Conservation (phyloP, 1,140 invertebrate species). For the Ylistrum balloti region DNA sequence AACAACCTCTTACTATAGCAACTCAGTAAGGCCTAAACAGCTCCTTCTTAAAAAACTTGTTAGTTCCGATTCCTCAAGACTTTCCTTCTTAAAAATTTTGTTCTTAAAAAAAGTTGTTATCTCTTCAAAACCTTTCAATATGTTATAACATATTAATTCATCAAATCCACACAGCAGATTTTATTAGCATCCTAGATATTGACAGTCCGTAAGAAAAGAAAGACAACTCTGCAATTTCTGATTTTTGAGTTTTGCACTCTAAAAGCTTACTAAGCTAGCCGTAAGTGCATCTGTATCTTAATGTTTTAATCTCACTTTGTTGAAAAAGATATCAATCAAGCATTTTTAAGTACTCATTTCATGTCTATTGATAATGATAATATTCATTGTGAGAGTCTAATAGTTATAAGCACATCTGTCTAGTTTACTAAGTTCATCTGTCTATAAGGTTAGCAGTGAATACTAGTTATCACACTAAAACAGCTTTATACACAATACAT, state of each 20-base stretch:
- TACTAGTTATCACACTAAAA: constrained; percentile 3
- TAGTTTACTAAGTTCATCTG: not conserved
- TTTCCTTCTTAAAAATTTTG: no score
- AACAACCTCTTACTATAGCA: no score
- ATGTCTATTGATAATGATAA: not conserved
- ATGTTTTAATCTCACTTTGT: not conserved
- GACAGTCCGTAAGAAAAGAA: no score
- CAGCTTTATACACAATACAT: constrained; percentile 27
- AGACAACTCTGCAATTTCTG: not conserved
- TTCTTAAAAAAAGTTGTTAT: no score
- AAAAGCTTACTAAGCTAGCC: not conserved
- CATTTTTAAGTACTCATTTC: not conserved
- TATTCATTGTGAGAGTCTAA: not conserved
- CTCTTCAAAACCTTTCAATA: no score
- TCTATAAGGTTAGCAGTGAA: constrained; percentile 20
- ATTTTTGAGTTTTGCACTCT: not conserved
- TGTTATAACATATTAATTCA: not conserved
- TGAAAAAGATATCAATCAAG: not conserved
- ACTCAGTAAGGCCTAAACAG: no score
- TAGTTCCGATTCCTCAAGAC: no score
- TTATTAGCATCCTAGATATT: not conserved
- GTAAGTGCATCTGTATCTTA: not conserved
- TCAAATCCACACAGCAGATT: not conserved
- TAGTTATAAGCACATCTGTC: not conserved
- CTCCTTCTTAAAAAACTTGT: no score